phyloP scores from a whole-genome alignment of 2,888 invertebrate genomes.

The Harpalus rubripes region DNA sequence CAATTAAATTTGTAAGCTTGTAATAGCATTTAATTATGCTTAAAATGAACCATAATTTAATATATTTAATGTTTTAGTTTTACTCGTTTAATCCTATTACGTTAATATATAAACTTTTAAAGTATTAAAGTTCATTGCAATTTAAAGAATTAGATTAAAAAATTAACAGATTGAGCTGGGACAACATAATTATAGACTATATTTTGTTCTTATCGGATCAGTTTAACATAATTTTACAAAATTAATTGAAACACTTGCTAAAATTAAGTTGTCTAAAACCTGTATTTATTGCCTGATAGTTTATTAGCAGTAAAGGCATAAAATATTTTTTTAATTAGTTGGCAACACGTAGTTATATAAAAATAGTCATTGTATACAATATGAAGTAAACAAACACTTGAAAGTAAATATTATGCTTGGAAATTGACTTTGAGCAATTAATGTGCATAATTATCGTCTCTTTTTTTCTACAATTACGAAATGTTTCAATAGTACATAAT shows the following conservation, averaged over 20 bases:
- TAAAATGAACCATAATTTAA: background rate
- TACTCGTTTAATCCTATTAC: conserved; percentile 8
- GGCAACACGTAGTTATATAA: conserved; percentile 31
- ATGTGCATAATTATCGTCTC: background rate
- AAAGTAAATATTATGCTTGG: conserved; percentile 23
- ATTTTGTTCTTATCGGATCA: background rate
- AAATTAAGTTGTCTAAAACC: background rate
- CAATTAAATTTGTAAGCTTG: background rate
- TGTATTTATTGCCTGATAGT: background rate
- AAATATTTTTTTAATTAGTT: conserved; percentile 37
- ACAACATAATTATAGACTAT: conserved; percentile 10
- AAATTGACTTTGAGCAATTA: conserved; percentile 28
- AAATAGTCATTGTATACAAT: conserved; percentile 35
- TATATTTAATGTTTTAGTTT: background rate
- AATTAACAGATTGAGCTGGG: background rate
- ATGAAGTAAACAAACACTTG: background rate
- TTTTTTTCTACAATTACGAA: conserved; percentile 18
- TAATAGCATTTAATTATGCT: background rate
- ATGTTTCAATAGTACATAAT: background rate
- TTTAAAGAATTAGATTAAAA: conserved; percentile 31
- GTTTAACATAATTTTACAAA: conserved; percentile 7
- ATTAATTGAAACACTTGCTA: conserved; percentile 14
- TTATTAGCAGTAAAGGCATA: background rate
- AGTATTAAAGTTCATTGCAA: conserved; percentile 3
- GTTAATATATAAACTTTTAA: background rate